Evolutionary conservation across 2,888 invertebrate genomes (phyloP).

Genomic region (Limulus polyphemus): DNA sequence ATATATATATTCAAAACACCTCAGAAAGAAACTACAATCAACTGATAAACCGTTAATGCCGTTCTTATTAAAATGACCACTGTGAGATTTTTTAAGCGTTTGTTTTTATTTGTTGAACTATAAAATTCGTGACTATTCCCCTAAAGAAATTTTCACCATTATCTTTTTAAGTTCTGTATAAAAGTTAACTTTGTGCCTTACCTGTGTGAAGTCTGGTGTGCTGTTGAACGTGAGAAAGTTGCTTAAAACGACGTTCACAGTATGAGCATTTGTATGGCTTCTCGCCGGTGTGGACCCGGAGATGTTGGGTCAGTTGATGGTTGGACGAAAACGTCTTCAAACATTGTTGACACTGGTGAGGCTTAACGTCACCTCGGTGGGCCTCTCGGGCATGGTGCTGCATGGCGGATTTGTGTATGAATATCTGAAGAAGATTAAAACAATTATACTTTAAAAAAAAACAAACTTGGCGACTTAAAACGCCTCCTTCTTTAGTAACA

Average conservation of each 20-base stretch:
- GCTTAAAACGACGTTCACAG: slow-evolving; percentile 92
- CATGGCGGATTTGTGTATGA: slow-evolving; percentile 95
- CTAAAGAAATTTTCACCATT: too few relatives aligned
- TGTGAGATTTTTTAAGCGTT: too few relatives aligned
- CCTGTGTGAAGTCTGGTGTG: slow-evolving; percentile 93
- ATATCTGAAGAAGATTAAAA: slow-evolving; percentile 55
- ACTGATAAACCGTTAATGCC: too few relatives aligned
- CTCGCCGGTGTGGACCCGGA: slow-evolving; percentile 89
- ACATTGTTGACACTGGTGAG: slow-evolving; percentile 95
- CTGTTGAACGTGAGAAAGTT: slow-evolving; percentile 91
- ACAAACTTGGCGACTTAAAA: too few relatives aligned
- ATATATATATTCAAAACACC: too few relatives aligned
- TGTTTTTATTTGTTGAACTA: too few relatives aligned
- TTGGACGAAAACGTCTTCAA: slow-evolving; percentile 93
- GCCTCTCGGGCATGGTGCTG: slow-evolving; percentile 64
- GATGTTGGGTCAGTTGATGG: slow-evolving; percentile 92
- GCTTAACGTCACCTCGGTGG: slow-evolving; percentile 38
- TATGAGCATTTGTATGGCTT: slow-evolving; percentile 96
- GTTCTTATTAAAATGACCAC: too few relatives aligned
- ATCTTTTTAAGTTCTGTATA: too few relatives aligned
- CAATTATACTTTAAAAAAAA: too few relatives aligned
- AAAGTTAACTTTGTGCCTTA: slow-evolving; percentile 41
- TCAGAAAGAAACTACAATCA: too few relatives aligned
- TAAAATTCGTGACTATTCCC: too few relatives aligned
- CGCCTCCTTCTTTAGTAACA: too few relatives aligned